Evolutionary conservation across 2,113 vertebrate species (phyloP).

Genomic region (Scophthalmus maximus): DNA sequence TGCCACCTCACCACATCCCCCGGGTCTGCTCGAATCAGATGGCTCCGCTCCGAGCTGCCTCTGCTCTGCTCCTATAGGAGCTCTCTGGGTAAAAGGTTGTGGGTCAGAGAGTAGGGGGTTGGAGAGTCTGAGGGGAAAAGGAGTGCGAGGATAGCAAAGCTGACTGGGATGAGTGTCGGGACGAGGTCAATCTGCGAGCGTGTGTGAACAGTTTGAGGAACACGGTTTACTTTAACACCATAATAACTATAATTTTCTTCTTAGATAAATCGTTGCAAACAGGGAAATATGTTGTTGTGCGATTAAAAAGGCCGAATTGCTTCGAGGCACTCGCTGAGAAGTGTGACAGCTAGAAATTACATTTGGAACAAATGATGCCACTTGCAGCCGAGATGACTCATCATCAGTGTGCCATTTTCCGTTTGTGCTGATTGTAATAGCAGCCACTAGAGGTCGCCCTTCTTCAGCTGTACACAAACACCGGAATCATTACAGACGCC

Average conservation of each 20-base stretch:
- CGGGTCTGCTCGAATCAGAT: constrained; percentile 64
- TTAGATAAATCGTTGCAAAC: too few species aligned
- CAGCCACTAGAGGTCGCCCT: constrained; percentile 31
- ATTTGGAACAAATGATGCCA: neutral
- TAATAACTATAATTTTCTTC: neutral
- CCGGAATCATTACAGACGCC: too few species aligned
- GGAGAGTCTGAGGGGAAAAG: constrained; percentile 19
- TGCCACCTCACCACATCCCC: constrained; percentile 56
- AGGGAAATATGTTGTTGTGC: too few species aligned
- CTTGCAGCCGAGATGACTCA: constrained; percentile 17
- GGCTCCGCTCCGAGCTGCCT: constrained; percentile 30
- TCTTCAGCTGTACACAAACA: neutral
- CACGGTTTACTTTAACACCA: constrained; percentile 16
- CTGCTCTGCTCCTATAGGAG: constrained; percentile 53
- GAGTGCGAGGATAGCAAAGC: neutral
- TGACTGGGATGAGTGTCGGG: neutral
- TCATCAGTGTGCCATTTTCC: neutral
- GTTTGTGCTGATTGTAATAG: neutral
- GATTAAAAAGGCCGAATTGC: too few species aligned
- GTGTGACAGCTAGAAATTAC: neutral
- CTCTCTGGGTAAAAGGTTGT: constrained; percentile 81
- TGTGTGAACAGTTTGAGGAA: neutral
- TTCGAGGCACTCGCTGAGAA: too few species aligned
- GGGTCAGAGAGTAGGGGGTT: constrained; percentile 10
- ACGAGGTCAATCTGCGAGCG: constrained; percentile 21